These are phyloP conservation scores for Herpailurus yagouaroundi DNA, from an alignment of 2,113 vertebrate species.

Conservation along the genomic window DNA sequence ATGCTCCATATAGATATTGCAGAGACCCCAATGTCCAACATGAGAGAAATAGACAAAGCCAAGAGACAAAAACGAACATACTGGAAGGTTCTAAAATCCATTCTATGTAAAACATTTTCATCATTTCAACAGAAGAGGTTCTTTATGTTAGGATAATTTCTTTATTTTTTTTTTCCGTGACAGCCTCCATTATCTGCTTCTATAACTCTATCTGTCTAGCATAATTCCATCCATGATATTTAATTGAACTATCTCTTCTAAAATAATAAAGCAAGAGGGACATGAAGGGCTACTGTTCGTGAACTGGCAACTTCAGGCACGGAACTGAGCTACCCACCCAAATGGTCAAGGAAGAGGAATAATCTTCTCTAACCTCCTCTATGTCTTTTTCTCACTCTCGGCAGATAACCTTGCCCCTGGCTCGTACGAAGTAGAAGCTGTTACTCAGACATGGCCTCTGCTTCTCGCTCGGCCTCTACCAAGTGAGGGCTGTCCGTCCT, in stretches of 20 bases:
- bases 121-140: neutral
- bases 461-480: neutral
- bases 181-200: neutral
- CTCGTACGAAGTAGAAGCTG: neutral
- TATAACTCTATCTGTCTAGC: neutral
- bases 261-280: neutral
- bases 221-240: neutral
- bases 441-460: neutral
- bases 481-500: neutral
- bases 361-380: neutral
- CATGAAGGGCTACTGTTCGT: neutral
- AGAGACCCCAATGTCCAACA: neutral
- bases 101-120: neutral
- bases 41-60: neutral
- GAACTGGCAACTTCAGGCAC: neutral
- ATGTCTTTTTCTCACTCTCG: neutral
- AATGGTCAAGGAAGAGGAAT: neutral
- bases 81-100: neutral
- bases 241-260: neutral
- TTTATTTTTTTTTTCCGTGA: conserved; percentile 20
- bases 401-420: too few relatives aligned
- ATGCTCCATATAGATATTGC: neutral
- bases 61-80: neutral
- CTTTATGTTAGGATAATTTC: neutral
- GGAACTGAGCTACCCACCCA: neutral